Evolutionary conservation across 2,888 invertebrate genomes (phyloP), one percentile per base, ranked within the genome.

Genomic region (Philopedon plagiatum): DNA sequence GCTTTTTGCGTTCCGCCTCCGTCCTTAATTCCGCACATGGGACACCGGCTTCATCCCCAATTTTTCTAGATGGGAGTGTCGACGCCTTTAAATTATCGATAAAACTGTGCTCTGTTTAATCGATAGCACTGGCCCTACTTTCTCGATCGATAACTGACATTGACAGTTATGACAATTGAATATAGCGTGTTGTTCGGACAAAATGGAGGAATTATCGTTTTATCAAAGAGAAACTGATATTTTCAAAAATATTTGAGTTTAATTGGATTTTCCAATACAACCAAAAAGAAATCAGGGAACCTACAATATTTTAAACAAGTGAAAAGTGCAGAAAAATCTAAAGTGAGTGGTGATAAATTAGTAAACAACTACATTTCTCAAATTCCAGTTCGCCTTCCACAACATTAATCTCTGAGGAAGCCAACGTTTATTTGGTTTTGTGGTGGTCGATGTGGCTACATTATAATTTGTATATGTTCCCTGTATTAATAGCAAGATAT

Each of bases 301-400:
- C n/a, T 11, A 5, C 5, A 23, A 7, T 7, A 60, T 46, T 32
- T 29, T 11, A 34, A 19, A 13, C 19, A 23, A 34, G 64, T 64
- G 64, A 56, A 26, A 34, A 21, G 54, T 54, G 56, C 39, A 37
- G 39, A 39, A 23, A 26, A 11, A 23, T 23, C 23, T 3, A 64
- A 64, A 56, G 64, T 64, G 64, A 64, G 64, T 64, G 64, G 41
- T 41, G 15, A 11, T 62, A 62, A 19, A 46, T 44, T 41, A 46
- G 32, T 62, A 62, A 46, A 46, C 49, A 62, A 62, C 32, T 44
- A 44, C 26, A 41, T 32, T 62, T 62, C 18, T 41, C 49, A 46
- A 23, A 13, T 46, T n/a, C n/a, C 46, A 62, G 34, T 29, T 54
- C 29, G 51, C 15, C 29, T 51, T 5, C 18, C 13, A 46, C 46